phyloP scores from a whole-genome alignment of 2,797 vertebrate species.

The Luscinia luscinia region DNA sequence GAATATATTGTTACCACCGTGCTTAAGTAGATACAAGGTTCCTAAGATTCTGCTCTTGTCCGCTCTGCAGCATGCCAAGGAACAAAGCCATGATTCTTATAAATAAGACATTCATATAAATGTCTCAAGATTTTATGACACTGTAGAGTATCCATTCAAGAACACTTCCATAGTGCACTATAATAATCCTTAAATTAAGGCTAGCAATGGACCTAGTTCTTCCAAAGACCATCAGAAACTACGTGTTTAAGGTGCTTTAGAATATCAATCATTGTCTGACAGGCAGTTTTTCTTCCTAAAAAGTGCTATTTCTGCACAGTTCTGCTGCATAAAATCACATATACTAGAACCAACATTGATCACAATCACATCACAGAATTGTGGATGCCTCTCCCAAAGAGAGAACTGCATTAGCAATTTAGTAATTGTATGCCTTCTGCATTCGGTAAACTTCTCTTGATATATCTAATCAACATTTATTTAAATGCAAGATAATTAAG shows the following conservation, averaged over 20 bases:
- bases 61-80: background rate
- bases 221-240: background rate
- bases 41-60: background rate
- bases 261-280: background rate
- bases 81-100: background rate
- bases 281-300: conserved; percentile 6
- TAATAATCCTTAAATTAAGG: background rate
- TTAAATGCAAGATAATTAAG: conserved; percentile 40
- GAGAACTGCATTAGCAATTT: background rate
- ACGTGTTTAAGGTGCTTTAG: conserved; percentile 6
- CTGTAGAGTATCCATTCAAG: background rate
- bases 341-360: background rate
- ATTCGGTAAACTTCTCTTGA: background rate
- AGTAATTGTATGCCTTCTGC: background rate
- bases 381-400: background rate
- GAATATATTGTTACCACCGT: background rate
- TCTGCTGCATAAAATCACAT: background rate
- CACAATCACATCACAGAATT: background rate
- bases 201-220: background rate
- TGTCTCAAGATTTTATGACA: background rate
- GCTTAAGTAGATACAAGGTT: background rate
- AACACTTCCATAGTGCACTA: background rate
- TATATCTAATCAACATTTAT: conserved; percentile 15
- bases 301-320: background rate
- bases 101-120: background rate